Conservation (phyloP, 2,797 vertebrate species). For the Anniella stebbinsi region DNA sequence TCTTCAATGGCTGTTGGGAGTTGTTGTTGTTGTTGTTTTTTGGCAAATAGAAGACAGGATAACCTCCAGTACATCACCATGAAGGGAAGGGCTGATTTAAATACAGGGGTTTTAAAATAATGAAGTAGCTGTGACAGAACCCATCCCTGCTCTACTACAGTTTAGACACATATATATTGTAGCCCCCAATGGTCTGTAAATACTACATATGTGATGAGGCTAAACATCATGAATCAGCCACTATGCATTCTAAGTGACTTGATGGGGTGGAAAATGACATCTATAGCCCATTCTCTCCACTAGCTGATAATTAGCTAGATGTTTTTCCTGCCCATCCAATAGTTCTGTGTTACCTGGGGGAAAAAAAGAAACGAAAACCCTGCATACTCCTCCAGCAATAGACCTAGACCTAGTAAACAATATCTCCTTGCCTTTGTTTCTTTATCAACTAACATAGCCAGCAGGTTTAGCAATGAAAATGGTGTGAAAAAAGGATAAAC, state of each 20-base stretch:
- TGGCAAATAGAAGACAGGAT: background rate
- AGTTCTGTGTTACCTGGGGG: background rate
- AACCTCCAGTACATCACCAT: background rate
- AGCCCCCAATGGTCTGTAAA: background rate
- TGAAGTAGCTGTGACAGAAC: too few species aligned
- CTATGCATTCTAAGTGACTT: too few species aligned
- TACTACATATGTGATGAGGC: background rate
- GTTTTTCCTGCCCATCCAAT: background rate
- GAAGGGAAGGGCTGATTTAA: background rate
- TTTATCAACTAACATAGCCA: background rate
- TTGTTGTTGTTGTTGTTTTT: too few species aligned
- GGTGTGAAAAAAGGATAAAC: slow-evolving; percentile 37
- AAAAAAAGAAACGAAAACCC: too few species aligned
- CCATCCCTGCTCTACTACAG: background rate
- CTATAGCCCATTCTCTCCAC: too few species aligned
- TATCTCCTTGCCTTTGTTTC: background rate
- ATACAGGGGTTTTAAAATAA: background rate
- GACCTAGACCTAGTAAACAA: background rate
- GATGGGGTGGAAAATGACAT: background rate
- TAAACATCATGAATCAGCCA: background rate
- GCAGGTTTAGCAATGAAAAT: background rate
- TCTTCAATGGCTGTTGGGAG: background rate
- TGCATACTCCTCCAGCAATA: background rate
- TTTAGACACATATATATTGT: background rate
- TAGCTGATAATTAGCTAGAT: background rate